Evolutionary conservation across 2,888 invertebrate genomes (phyloP), one percentile per base, ranked within the genome.

Genomic region (Drosophila anomalata): DNA sequence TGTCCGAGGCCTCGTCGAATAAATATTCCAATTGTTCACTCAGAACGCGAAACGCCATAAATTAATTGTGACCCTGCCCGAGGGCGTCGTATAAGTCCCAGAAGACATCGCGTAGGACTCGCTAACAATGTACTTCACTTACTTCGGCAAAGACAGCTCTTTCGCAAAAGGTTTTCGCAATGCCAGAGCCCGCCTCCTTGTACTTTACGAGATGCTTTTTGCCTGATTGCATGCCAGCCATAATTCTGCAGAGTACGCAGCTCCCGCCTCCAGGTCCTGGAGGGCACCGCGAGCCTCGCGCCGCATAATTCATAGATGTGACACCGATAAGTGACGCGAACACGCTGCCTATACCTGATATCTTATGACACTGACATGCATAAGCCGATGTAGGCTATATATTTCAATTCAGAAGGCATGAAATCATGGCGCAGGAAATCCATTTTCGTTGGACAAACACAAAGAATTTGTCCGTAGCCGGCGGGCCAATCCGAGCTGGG

Each of bases 201-300:
- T 71, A 69, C 57, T 76, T 75, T 73, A 54, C 55, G 67, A 74
- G 88, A 86, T 87, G 62, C 58, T 39, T 73, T 73, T 67, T 51
- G 52, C 50, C 67, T 76, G 86, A 89, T 89, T 87, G 68, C 61
- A 66, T 48, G 65, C 53, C 59, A 73, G 77, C 76, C 72, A 85
- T 82, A 77, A 72, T 76, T 85, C 75, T 53, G 67, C 39, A 60
- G 66, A 65, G 55, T 59, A 50, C 71, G 66, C 48, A 72, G 57
- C 42, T 65, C 29, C 39, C 42, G 26, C 50, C 58, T 57, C 62
- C 50, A 59, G 48, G 51, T 36, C 51, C 51, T 66, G 66, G 36
- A 36, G 36, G 36, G 66, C 69, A 66, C 56, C 55, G 20, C 52
- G 51, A 29, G 9, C 56, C 55, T 20, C 52, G 51, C 39, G 56